A percentile compares a stretch with the other conserved stretches of the same genome.
These are phyloP conservation scores for Andrena praecox DNA, from an alignment of 2,888 invertebrate genomes.

Conservation along the genomic window DNA sequence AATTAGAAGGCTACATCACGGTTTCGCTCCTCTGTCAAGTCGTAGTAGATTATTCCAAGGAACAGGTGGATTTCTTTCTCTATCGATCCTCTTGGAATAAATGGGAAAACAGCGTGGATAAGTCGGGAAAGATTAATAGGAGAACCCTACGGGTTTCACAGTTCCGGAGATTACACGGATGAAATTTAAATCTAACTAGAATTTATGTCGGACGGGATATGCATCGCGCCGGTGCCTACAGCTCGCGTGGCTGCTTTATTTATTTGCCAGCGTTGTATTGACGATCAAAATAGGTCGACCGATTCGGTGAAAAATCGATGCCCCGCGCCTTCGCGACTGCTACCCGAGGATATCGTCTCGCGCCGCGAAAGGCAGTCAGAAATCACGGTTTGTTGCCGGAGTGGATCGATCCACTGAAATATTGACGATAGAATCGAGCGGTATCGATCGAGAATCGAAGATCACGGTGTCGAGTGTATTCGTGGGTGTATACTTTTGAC, in stretches of 20 bases:
- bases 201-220: conserved; percentile 45
- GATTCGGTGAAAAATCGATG: conserved; percentile 28
- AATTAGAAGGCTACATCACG: too few species aligned
- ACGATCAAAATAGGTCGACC: conserved; percentile 41
- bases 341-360: not conserved
- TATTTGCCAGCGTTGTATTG: conserved; percentile 29
- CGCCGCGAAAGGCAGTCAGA: not conserved
- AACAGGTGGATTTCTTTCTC: not conserved
- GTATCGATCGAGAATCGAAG: not conserved
- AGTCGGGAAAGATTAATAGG: conserved; percentile 39
- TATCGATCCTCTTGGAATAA: conserved; percentile 30
- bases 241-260: conserved; percentile 31
- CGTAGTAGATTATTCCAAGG: too few species aligned
- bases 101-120: conserved; percentile 20
- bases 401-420: conserved; percentile 22
- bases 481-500: conserved; percentile 30
- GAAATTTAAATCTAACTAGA: conserved; percentile 45
- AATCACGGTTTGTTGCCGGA: conserved; percentile 11
- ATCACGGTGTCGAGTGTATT: conserved; percentile 10
- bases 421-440: conserved; percentile 5
- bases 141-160: conserved; percentile 30
- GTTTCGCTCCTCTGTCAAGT: too few species aligned
- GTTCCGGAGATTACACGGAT: conserved; percentile 44
- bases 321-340: not conserved
- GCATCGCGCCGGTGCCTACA: conserved; percentile 20